Conservation (phyloP, 2,888 invertebrate species). For the Acrocyrtus sp. region DNA sequence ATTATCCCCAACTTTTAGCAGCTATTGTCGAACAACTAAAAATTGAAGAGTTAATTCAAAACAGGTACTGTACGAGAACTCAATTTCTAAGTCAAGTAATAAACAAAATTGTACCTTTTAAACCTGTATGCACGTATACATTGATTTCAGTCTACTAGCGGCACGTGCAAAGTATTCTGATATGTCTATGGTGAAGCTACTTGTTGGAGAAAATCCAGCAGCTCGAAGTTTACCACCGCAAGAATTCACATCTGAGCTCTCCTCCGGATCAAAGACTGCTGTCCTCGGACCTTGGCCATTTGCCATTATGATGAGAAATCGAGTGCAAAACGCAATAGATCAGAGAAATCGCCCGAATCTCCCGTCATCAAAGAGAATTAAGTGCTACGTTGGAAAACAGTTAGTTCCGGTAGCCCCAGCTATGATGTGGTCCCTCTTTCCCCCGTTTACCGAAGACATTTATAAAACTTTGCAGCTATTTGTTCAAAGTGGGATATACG, state of each 20-base stretch:
- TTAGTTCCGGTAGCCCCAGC: not conserved
- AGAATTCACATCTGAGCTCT: not conserved
- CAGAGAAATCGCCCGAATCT: not conserved
- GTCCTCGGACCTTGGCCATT: constrained; percentile 8
- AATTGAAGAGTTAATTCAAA: not conserved
- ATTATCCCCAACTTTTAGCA: not conserved
- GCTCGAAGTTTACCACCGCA: not conserved
- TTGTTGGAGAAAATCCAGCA: constrained; percentile 1
- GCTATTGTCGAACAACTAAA: not conserved
- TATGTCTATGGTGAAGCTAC: not conserved
- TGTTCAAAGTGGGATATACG: constrained; percentile 12
- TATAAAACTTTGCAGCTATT: constrained; percentile 9
- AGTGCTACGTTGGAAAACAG: constrained; percentile 12
- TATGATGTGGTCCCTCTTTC: constrained; percentile 2
- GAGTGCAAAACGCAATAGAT: constrained; percentile 1
- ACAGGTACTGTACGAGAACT: not conserved
- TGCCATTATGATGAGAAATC: constrained; percentile 7
- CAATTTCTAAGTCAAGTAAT: no score
- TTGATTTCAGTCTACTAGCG: not conserved
- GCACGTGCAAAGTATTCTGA: not conserved
- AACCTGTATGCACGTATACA: no score
- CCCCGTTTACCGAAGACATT: not conserved
- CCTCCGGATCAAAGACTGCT: not conserved
- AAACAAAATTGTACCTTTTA: no score
- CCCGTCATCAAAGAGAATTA: not conserved